Evolutionary conservation across 2,797 vertebrate genomes (phyloP), one percentile per base, ranked within the genome.

Genomic region (Gymnopithys bicolor): DNA sequence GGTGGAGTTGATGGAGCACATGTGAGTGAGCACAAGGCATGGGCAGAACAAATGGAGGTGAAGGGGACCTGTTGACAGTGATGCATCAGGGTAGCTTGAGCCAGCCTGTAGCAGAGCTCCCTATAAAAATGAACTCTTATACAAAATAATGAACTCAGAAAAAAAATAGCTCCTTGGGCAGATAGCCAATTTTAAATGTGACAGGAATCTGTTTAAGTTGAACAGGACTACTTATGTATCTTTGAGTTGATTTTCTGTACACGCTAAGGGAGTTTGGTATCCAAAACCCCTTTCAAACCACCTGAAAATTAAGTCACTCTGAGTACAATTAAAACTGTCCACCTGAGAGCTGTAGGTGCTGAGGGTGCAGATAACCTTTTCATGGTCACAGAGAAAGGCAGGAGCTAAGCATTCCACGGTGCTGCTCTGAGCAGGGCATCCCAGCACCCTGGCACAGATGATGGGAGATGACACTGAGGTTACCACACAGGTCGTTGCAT

Each of bases 81-180:
- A 59, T 63, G 21, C 28, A 30, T 5, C 0, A 0, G 1, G 15
- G 32, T 30, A 51, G 39, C 39, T 77, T 23, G 5, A 60, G 13
- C 48, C 41, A 92, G 66, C 19, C 15, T 71, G 19, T 58, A 52
- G 19, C 45, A 74, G 23, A 82, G 18, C 19, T 79, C 35, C 8
- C 45, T 33, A 0, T 55, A 62, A 52, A 13, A 52, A 8, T 33
- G 59, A 82, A 18, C 19, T 76, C 22, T 64, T 33, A 49, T 17
- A 70, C 19, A 63, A 93, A 88, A 75, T 23, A 67, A 58, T 3
- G 13, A 75, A 32, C 52, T 59, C 4, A 3, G 9, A 37, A 89
- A 41, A 82, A 82, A 82, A 80, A 52, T 6, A 55, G 12, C 5
- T 73, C 8, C 23, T 82, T 77, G 41, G 53, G 17, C 9, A 32